A percentile compares a stretch with the other conserved stretches of the same genome.
Evolutionary conservation across 2,888 invertebrate genomes (phyloP).

Genomic region (Girardia tigrina): DNA sequence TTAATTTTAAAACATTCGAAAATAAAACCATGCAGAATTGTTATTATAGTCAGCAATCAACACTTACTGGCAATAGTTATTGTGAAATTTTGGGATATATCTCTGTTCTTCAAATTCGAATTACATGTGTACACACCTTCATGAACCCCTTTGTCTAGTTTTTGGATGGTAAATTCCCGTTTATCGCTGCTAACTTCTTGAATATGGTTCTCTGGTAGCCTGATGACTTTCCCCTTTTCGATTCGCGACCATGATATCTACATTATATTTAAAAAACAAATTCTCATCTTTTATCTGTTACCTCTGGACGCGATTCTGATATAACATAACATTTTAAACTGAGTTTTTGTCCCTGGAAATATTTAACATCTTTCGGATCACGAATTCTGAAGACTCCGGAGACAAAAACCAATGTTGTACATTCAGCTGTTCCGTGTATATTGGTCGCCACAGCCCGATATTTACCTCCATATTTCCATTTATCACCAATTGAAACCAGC

Average conservation of each 20-base stretch:
- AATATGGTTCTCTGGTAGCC: not conserved
- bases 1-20: no score
- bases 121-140: not conserved
- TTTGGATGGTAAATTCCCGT: not conserved
- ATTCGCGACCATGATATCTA: constrained; percentile 1
- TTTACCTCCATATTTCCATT: not conserved
- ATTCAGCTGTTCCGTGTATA: not conserved
- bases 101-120: not conserved
- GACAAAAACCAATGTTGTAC: not conserved
- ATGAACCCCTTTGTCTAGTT: not conserved
- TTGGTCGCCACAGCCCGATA: not conserved
- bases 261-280: not conserved
- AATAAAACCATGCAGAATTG: no score
- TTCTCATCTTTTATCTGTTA: not conserved
- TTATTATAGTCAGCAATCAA: not conserved
- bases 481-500: not conserved
- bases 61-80: constrained; percentile 2
- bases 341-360: not conserved
- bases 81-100: not conserved
- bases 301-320: not conserved
- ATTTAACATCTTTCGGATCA: not conserved
- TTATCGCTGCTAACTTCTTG: not conserved
- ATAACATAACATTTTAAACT: not conserved
- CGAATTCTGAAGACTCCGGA: not conserved
- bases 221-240: not conserved